These are phyloP conservation scores for Syngnathoides biaculeatus DNA, from an alignment of 2,113 vertebrate genomes.

Conservation along the genomic window DNA sequence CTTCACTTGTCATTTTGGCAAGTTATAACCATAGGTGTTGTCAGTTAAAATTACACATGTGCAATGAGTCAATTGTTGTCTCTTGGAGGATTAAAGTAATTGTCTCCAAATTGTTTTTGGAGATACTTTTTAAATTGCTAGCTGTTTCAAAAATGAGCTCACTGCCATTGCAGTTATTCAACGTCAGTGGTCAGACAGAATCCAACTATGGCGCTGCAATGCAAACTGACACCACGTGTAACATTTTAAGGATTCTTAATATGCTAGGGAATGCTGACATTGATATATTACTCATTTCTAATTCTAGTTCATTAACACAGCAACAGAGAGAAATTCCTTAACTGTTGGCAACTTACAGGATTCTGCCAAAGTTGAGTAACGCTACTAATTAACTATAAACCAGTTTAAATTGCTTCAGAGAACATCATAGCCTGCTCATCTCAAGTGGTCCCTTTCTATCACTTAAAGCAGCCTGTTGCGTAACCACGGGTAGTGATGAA, in stretches of 20 bases:
- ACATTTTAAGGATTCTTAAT: slow-evolving; percentile 7
- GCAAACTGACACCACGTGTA: slow-evolving; percentile 7
- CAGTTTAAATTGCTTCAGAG: slow-evolving; percentile 13
- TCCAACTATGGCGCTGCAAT: not conserved
- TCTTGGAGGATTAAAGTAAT: slow-evolving; percentile 21
- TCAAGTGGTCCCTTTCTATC: slow-evolving; percentile 12
- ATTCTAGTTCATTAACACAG: not conserved
- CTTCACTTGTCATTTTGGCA: not conserved
- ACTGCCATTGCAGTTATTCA: slow-evolving; percentile 7
- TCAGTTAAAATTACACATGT: not conserved
- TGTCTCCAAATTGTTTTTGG: slow-evolving; percentile 6
- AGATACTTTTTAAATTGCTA: slow-evolving; percentile 37
- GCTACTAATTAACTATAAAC: not conserved
- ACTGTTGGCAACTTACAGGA: not conserved
- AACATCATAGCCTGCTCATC: slow-evolving; percentile 6
- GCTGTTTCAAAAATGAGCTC: slow-evolving; percentile 35
- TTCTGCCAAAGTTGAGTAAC: slow-evolving; percentile 1
- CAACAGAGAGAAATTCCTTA: not conserved
- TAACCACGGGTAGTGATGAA: slow-evolving; percentile 44
- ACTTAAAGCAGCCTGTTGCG: slow-evolving; percentile 48
- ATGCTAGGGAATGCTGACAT: slow-evolving; percentile 5
- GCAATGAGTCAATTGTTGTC: slow-evolving; percentile 45
- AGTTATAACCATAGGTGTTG: not conserved
- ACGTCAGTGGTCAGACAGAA: slow-evolving; percentile 7
- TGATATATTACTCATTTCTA: not conserved